Conservation (phyloP, 2,888 invertebrate genomes). For the Fabriciana adippe region DNA sequence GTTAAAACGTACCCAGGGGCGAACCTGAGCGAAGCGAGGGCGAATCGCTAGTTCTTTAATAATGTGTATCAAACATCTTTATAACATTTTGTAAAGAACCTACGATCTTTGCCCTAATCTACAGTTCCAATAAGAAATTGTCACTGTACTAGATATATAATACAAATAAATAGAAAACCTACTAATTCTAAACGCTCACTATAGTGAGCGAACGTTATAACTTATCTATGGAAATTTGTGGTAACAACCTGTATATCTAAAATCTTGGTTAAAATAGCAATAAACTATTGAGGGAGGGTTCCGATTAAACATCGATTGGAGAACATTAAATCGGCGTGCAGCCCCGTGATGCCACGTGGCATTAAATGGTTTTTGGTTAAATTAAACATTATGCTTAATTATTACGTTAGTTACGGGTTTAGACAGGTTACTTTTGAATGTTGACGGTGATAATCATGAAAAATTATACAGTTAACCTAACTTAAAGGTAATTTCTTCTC, state of each 20-base stretch:
- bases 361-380: constrained; percentile 37
- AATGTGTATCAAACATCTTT: no score
- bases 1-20: no score
- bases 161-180: no score
- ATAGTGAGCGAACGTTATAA: background rate
- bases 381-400: constrained; percentile 29
- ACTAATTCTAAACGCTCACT: no score
- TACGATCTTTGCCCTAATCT: no score
- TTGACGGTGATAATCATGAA: background rate
- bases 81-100: no score
- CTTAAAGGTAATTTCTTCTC: no score
- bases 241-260: constrained; percentile 15
- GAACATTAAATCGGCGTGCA: constrained; percentile 71
- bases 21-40: no score
- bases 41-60: no score
- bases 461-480: no score
- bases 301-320: constrained; percentile 74
- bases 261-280: constrained; percentile 34
- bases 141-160: no score
- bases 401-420: background rate
- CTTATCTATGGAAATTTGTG: constrained; percentile 19
- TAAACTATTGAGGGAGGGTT: constrained; percentile 48
- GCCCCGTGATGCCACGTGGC: constrained; percentile 65
- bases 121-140: no score
- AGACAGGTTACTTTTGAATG: background rate